These are phyloP conservation scores for Lepidocyrtinus sp. DNA, from an alignment of 2,888 invertebrate genomes.

Conservation along the genomic window DNA sequence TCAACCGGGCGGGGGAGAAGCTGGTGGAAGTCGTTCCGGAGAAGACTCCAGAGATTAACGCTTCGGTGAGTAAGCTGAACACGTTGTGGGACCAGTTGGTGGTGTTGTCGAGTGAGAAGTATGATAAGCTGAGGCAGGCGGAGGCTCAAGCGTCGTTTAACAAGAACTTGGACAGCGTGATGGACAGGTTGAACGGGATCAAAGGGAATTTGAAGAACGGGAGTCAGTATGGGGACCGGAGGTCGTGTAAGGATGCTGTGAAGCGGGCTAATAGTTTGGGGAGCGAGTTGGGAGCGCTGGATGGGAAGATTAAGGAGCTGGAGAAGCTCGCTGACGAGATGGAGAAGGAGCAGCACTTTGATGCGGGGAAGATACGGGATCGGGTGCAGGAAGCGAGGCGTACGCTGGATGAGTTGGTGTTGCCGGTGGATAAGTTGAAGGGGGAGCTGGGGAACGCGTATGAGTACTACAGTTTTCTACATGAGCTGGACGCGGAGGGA, in stretches of 20 bases:
- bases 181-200: constrained; percentile 88
- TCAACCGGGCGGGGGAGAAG: constrained; percentile 82
- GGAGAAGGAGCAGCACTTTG: constrained; percentile 95
- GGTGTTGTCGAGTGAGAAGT: constrained; percentile 80
- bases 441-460: constrained; percentile 75
- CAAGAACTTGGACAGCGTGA: constrained; percentile 89
- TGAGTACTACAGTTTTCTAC: constrained; percentile 89
- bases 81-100: constrained; percentile 84
- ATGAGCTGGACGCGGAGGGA: constrained; percentile 92
- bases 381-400: constrained; percentile 83
- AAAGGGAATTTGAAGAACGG: constrained; percentile 84
- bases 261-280: constrained; percentile 82
- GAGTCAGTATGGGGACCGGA: constrained; percentile 89
- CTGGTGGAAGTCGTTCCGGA: constrained; percentile 82
- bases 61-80: constrained; percentile 81
- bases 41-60: constrained; percentile 79
- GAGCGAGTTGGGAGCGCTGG: constrained; percentile 88
- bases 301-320: constrained; percentile 84
- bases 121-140: constrained; percentile 87
- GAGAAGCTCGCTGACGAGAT: constrained; percentile 85
- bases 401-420: constrained; percentile 80
- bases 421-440: constrained; percentile 78
- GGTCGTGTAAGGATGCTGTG: constrained; percentile 83
- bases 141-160: constrained; percentile 81
- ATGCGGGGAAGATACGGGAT: constrained; percentile 87